These are phyloP conservation scores for Hirundichthys speculiger DNA, from an alignment of 2,113 vertebrate genomes.

Conservation along the genomic window DNA sequence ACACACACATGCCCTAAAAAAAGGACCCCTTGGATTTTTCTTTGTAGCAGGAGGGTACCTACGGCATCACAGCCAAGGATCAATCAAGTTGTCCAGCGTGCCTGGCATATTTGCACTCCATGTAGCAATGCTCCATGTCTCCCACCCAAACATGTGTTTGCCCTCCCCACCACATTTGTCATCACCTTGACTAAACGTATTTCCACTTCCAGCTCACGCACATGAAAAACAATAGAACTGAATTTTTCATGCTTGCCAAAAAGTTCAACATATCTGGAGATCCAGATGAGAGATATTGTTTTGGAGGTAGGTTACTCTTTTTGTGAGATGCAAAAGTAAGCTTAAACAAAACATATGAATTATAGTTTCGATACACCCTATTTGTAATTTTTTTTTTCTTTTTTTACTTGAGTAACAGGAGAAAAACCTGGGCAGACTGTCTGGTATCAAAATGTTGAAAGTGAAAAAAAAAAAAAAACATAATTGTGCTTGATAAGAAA, in stretches of 20 bases:
- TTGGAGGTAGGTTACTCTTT: slow-evolving; percentile 10
- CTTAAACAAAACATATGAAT: no score
- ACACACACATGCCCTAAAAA: slow-evolving; percentile 23
- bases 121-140: slow-evolving; percentile 40
- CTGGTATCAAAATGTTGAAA: no score
- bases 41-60: slow-evolving; percentile 1
- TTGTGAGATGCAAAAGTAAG: background rate
- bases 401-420: no score
- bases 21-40: slow-evolving; percentile 26
- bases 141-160: slow-evolving; percentile 22
- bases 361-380: no score
- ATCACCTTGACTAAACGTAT: slow-evolving; percentile 62
- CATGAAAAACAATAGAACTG: slow-evolving; percentile 49
- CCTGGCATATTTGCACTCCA: slow-evolving; percentile 69
- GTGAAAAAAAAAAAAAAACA: no score
- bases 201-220: slow-evolving; percentile 49
- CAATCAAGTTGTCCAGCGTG: slow-evolving; percentile 51
- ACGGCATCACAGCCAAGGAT: slow-evolving; percentile 50
- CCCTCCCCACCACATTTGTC: slow-evolving; percentile 45
- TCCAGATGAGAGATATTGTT: slow-evolving; percentile 42
- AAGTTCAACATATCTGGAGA: slow-evolving; percentile 15
- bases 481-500: no score
- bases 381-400: no score
- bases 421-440: no score
- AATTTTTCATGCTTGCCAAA: slow-evolving; percentile 39